Conservation (phyloP, 2,797 vertebrate genomes). For the Gallinago stenura region DNA sequence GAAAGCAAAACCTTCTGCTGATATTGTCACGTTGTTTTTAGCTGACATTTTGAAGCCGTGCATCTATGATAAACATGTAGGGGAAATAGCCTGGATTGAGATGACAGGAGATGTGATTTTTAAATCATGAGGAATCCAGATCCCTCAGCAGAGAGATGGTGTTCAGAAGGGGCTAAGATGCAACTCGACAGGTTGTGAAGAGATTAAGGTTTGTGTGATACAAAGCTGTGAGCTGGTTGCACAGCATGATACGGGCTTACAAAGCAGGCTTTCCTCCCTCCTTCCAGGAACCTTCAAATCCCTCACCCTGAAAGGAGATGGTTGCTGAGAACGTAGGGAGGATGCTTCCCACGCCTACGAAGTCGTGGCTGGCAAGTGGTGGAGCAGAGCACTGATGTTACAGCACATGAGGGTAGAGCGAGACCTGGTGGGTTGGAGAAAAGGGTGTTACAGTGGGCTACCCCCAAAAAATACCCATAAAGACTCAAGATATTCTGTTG, state of each 20-base stretch:
- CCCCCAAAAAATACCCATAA: background rate
- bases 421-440: background rate
- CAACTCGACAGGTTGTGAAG: slow-evolving; percentile 68
- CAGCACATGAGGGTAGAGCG: background rate
- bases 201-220: slow-evolving; percentile 64
- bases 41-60: slow-evolving; percentile 62
- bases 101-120: slow-evolving; percentile 61
- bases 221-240: slow-evolving; percentile 55
- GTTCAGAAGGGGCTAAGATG: slow-evolving; percentile 60
- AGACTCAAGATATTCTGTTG: background rate
- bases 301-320: slow-evolving; percentile 45
- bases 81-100: slow-evolving; percentile 26
- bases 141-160: slow-evolving; percentile 26
- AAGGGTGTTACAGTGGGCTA: background rate
- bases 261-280: slow-evolving; percentile 1
- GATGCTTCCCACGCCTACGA: background rate
- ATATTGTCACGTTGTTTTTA: slow-evolving; percentile 66
- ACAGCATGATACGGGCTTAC: background rate
- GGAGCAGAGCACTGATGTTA: background rate
- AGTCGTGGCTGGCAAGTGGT: background rate
- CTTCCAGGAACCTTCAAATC: slow-evolving; percentile 64
- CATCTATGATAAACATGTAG: slow-evolving; percentile 58
- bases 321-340: slow-evolving; percentile 27
- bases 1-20: slow-evolving; percentile 42
- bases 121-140: slow-evolving; percentile 63